Evolutionary conservation across 2,113 vertebrate genomes (phyloP), one percentile per base, ranked within the genome.

Genomic region (Machaerirhynchus nigripectus): DNA sequence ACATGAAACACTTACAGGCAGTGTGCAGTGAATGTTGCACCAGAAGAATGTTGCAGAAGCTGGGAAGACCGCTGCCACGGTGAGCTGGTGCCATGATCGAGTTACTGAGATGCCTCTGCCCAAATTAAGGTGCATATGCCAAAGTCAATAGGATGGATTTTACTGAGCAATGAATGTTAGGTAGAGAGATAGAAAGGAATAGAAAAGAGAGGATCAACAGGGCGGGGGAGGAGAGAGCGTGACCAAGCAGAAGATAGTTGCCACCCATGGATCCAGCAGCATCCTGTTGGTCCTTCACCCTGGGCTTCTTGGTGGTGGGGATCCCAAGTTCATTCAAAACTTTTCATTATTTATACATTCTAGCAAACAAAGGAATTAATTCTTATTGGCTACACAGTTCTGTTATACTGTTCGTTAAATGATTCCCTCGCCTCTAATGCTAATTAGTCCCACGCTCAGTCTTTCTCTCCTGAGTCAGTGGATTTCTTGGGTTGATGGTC

Each of bases 231-330:
- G 23, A 64, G 15, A 42, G 24, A 26, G 31, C 0, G 2, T 7
- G 31, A 68, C 22, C 21, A 37, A 59, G 26, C 7, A 44, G 42
- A 18, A 37, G 53, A 22, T 8, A 44, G 3, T 22, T 53, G 44
- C 14, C 31, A 52, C 9, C 13, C 0, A 0, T 44, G 22, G 21
- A 68, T 77, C 11, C 26, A 77, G 47, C 13, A 46, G 28, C 47
- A 46, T 21, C 6, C 8, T 53, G 13, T 16, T 24, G 23, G 33
- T 39, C 28, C 28, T 46, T 89, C 16, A 68, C 9, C 11, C 16
- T n/a, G 23, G 16, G 15, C 5, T 67, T 59, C 52, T 30, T 17
- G 3, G 15, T 24, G 9, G 28, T 5, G 9, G 3, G 2, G 3
- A 13, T 39, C 11, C 16, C 3, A 2, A 75, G 28, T 5, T 3